Base-by-base conservation (phyloP, 2,113 vertebrate species). In the Oreotrochilus melanogaster region DNA sequence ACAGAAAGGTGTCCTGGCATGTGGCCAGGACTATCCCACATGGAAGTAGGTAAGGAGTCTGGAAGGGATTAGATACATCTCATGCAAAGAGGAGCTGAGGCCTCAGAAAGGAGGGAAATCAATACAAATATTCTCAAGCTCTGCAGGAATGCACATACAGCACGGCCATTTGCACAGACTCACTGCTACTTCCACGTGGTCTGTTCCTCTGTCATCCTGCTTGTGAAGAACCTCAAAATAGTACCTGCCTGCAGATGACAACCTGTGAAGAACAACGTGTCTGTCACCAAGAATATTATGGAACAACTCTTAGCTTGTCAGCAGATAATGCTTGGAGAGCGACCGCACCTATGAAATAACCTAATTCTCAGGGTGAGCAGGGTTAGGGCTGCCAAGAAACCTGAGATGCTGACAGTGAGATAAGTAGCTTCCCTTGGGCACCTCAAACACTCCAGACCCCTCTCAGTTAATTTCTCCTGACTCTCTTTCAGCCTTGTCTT, bases 151-250 rank as follows among this genome's bases (percentile, higher is more conserved):
- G 1, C 28, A 50, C 2, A 48, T 2, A 35, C 1, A 10, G 74
- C 39, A 67, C 2, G 43, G 16, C 28, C 54, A 35, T 13, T 45
- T 28, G 37, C 66, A 71, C 6, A 37, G 45, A 96, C 99, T 99
- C 97, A 99, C 99, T 27, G 98, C 99, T 28, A 99, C 98, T 97
- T 99, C 99, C 95, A 99, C 98, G 0, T 99, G 99, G 83, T 99
- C 99, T 0, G 98, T 99, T 72, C 99, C 99, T 95, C 89, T 93
- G 45, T 98, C 88, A 7, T 99, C 97, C 93, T 99, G 99, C 92
- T 99, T 99, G 98, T 99, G 98, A 47, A 99, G 97, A 64, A 99
- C 96, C 97, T 99, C 99, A 81, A 99, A 99, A 91, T 99, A 99
- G 97, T 99, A 99, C 96, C 94, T 98, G 86, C 51, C 97, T 70